Base-by-base conservation (phyloP, 92 coral and sea anemone genomes). In the Isaurus tuberculatus region DNA sequence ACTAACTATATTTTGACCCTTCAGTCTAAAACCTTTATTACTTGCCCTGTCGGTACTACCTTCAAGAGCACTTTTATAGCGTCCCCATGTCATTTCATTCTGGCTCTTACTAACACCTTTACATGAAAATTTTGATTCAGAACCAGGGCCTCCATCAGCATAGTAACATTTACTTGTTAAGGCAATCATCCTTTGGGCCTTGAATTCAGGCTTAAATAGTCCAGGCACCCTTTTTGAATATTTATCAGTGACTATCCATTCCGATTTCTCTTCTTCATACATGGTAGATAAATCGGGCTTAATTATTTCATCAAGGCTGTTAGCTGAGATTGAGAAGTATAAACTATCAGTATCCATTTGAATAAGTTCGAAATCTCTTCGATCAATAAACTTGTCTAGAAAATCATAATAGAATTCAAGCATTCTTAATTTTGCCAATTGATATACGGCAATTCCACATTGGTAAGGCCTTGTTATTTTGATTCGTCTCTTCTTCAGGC, bases 381-480 rank as follows among this genome's bases (percentile, higher is more conserved):
- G 26, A 34, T 46, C 80, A 33, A 84, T 23, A 25, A 17, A 72
- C 0, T 22, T 6, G 30, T 61, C 30, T 1, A 61, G 31, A 16
- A 61, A 61, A 61, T 61, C 16, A 27, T 32, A 27, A 20, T 72
- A 87, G 29, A 86, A 86, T 32, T 86, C 71, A 23, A 79, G 55
- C 71, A 86, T 70, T 0, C 89, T 29, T 11, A 79, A 53, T 37
- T 88, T 84, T 15, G 88, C 91, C 83, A 84, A 17, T 28, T 88
- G 91, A 20, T 58, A 75, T 5, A 88, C 91, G 5, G 64, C 88
- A 16, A 84, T 84, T 16, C 85, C 61, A 23, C 15, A 2, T 6
- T 53, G 61, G 23, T 15, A 53, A 7, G 61, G 61, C 2, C 61
- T 16, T 4, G 15, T 53, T 20, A 53, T 53, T 19, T 19, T 30